Evolutionary conservation across 2,797 vertebrate species (phyloP), one percentile per base, ranked within the genome.

Genomic region (Bothrops alternatus): DNA sequence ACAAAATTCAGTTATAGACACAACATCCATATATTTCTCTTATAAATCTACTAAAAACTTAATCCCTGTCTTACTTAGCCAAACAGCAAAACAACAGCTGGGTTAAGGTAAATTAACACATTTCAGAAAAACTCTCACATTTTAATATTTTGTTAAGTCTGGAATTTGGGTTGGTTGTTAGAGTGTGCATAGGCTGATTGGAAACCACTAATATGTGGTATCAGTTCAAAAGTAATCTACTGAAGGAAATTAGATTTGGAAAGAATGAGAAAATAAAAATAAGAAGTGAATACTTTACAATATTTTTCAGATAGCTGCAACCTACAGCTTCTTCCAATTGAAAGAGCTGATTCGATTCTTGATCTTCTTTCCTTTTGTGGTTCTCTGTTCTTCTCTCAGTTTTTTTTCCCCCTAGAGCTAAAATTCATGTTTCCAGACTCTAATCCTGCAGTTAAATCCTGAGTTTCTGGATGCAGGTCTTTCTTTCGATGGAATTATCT

Each of bases 401-500:
- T 14, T 42, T 32, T 87, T 88, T 25, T 93, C 69, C 18, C 53
- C 61, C 26, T n/a, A 82, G 55, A 53, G 16, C 25, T 82, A 90
- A 57, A 89, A 5, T 90, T 92, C 94, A 87, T 32, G 94, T 96
- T 93, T 94, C 95, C 96, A 95, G 94, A 95, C 57, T 3, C 94
- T 55, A 93, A 32, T 89, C 42, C 93, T 63, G n/a, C 92, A 95
- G 93, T 95, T 96, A 96, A 53, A 97, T 95, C 95, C 94, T 93
- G 93, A 90, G 87, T 95, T 95, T 90, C 91, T 42, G 95, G 91
- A 95, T 96, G 93, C 94, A 94, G 94, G 95, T 42, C 90, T 94
- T 90, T 92, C 94, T 91, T 55, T 20, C 90, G 92, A 93, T 92
- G 95, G 94, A 96, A 96, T 96, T 96, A 94, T 94, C 95, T 94